phyloP scores from a whole-genome alignment of 1,140 invertebrate species.

The roundworm (Caenorhabditis elegans) region DNA sequence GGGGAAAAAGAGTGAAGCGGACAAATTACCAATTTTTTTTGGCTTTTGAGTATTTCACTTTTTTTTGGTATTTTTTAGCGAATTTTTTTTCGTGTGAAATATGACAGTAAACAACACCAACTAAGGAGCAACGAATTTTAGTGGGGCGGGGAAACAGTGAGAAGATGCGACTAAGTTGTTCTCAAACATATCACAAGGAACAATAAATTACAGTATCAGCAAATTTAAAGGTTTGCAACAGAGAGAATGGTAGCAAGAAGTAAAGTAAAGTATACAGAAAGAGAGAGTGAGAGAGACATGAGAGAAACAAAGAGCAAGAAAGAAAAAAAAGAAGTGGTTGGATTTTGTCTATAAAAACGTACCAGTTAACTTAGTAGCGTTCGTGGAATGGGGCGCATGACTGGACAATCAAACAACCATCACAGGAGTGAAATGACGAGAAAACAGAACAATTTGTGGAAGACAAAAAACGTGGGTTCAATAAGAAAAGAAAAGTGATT shows the following conservation, averaged over 20 bases:
- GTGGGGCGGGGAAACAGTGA: no score
- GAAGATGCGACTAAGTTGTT: neutral
- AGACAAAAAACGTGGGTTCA: neutral
- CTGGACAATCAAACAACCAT: conserved; percentile 30
- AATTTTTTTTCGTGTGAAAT: neutral
- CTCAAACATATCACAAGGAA: neutral
- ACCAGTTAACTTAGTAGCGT: conserved; percentile 29
- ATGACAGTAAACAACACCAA: no score
- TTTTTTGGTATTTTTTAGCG: neutral
- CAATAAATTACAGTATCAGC: conserved; percentile 9
- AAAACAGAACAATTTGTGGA: neutral
- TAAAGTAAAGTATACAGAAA: no score
- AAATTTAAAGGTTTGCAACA: neutral
- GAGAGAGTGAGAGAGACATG: no score
- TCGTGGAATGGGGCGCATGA: conserved; percentile 17
- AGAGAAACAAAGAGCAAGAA: neutral
- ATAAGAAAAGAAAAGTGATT: neutral
- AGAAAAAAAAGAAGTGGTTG: neutral
- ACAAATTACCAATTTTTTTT: conserved; percentile 5
- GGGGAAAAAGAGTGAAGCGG: neutral
- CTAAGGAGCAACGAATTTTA: no score
- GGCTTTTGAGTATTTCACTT: conserved; percentile 2
- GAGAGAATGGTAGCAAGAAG: neutral
- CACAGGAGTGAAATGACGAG: neutral
- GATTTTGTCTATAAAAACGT: neutral